phyloP scores from a whole-genome alignment of 2,888 invertebrate species.

The Brachyptera risi region DNA sequence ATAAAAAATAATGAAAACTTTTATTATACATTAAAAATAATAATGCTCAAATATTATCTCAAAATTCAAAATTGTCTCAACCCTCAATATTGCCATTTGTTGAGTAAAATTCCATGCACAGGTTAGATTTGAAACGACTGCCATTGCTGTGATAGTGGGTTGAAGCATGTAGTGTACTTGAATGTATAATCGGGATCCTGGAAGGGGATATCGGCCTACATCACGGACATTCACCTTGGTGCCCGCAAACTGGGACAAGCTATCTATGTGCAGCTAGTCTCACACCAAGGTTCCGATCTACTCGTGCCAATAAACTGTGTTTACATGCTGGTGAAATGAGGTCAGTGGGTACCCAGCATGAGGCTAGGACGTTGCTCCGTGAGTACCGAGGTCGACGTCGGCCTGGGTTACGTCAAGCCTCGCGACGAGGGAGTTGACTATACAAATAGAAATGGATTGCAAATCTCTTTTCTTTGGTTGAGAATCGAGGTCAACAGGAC shows the following conservation, averaged over 20 bases:
- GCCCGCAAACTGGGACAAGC: conserved; percentile 33
- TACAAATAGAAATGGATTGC: neutral
- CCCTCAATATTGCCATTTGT: too few relatives aligned
- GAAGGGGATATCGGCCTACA: conserved; percentile 27
- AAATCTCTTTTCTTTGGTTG: neutral
- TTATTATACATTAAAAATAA: too few relatives aligned
- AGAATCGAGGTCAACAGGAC: conserved; percentile 45
- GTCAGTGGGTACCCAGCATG: conserved; percentile 22
- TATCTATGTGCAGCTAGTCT: conserved; percentile 24
- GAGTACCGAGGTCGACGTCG: conserved; percentile 42
- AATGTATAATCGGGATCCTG: neutral
- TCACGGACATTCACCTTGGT: conserved; percentile 42
- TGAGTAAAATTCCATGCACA: too few relatives aligned
- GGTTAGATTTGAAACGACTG: too few relatives aligned
- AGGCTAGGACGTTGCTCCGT: conserved; percentile 32
- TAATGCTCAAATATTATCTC: too few relatives aligned
- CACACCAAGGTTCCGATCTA: conserved; percentile 12
- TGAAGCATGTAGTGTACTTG: conserved; percentile 13
- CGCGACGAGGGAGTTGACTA: conserved; percentile 16
- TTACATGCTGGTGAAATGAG: conserved; percentile 19
- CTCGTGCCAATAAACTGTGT: neutral
- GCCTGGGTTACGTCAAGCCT: conserved; percentile 34
- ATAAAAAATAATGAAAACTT: too few relatives aligned
- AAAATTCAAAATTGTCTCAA: too few relatives aligned
- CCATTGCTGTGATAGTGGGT: too few relatives aligned